Evolutionary conservation across 2,888 invertebrate species (phyloP), one percentile per base, ranked within the genome.

Genomic region (Morpho deidamia): DNA sequence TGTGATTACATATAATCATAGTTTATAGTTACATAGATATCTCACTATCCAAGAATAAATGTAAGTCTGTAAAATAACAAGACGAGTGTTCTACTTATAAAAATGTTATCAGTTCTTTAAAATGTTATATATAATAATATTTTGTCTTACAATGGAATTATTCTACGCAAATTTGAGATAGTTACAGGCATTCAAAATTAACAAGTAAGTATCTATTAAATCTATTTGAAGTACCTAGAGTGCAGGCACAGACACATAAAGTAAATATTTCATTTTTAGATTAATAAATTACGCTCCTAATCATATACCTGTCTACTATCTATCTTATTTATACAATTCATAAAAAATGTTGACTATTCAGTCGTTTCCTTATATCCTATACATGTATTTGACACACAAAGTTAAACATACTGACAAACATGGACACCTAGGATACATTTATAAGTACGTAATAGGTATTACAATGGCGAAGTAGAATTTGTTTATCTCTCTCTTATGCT

Each of bases 281-380:
- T 62, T 63, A 76, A 66, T 75, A 68, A 75, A 72, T 75, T 71
- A 58, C 69, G 72, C 69, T 55, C 54, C 56, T 62, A 65, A 60
- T 68, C 66, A 73, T 78, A 77, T 69, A 68, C 67, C 68, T 63
- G 60, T 69, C 77, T 79, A 81, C 66, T 55, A 58, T 67, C 75
- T 81, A 78, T 74, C 71, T 61, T 64, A 64, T 59, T 77, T 80
- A 78, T 72, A 81, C 76, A 62, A 76, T 78, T 78, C 77, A 79
- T 82, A 82, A 85, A 77, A 79, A 83, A 80, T 76, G 81, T 78
- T 89, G 88, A 89, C 88, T 88, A 89, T 88, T 89, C 88, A 89
- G 88, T 88, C 88, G 83, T 77, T 83, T 81, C 72, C 87, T 88
- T 88, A 88, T 44, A 68, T 61, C 60, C 79, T 81, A 83, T 66